Conservation (phyloP, 2,888 invertebrate species). For the Scaptomyza flava region DNA sequence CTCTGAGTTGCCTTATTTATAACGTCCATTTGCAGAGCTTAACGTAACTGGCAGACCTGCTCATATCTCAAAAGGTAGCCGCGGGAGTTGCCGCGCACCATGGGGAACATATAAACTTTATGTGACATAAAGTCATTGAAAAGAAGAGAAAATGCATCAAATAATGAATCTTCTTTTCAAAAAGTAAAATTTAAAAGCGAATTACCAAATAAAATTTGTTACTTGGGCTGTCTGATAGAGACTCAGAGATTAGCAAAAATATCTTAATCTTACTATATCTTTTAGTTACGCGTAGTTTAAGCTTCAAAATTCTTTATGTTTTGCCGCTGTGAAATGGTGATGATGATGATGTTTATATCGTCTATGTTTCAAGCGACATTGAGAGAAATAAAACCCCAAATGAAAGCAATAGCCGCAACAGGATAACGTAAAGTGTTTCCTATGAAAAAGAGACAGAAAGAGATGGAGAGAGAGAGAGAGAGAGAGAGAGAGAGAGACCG, state of each 20-base stretch:
- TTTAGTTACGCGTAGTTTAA: not conserved
- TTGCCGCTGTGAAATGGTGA: not conserved
- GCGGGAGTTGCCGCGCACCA: slow-evolving; percentile 10
- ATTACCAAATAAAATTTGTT: not conserved
- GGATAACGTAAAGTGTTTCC: slow-evolving; percentile 2
- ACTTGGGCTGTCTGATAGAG: no score
- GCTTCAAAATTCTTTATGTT: not conserved
- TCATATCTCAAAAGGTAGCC: slow-evolving; percentile 51
- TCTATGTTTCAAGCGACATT: not conserved
- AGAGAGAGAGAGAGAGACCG: not conserved
- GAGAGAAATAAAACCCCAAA: not conserved
- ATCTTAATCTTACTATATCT: not conserved
- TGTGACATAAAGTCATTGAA: slow-evolving; percentile 11
- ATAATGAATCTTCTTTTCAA: not conserved
- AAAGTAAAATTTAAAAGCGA: not conserved
- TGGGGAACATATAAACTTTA: slow-evolving; percentile 6
- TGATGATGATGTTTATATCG: slow-evolving; percentile 1
- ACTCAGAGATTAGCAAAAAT: not conserved
- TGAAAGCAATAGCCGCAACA: slow-evolving; percentile 2
- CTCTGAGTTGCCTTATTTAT: slow-evolving; percentile 50
- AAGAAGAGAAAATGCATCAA: not conserved
- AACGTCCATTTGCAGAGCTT: slow-evolving; percentile 69
- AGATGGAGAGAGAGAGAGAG: not conserved
- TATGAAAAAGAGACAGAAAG: not conserved
- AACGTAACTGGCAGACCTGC: slow-evolving; percentile 54